Conservation (phyloP, 2,888 invertebrate species). For the Rhagium mordax region DNA sequence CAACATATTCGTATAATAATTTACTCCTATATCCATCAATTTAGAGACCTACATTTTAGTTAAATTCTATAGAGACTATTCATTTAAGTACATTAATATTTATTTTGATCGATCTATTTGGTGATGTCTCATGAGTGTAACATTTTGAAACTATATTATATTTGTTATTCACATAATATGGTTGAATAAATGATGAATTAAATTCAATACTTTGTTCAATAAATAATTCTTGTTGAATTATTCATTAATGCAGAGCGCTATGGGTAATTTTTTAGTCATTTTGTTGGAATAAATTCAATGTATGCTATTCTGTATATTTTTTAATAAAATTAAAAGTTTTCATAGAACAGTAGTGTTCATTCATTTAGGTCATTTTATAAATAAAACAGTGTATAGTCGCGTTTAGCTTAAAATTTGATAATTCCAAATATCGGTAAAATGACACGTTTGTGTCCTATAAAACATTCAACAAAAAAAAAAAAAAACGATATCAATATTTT, state of each 20-base stretch:
- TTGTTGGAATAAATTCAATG: neutral
- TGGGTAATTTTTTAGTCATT: neutral
- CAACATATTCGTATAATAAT: too few relatives aligned
- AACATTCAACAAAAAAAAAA: too few relatives aligned
- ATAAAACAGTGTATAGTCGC: too few relatives aligned
- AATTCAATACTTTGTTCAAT: constrained; percentile 1
- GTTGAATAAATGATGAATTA: neutral
- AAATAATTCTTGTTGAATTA: neutral
- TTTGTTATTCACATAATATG: neutral
- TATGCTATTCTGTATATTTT: neutral
- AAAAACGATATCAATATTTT: too few relatives aligned
- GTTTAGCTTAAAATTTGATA: too few relatives aligned
- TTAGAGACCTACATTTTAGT: neutral
- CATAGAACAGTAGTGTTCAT: too few relatives aligned
- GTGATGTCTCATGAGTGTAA: neutral
- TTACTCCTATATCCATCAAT: too few relatives aligned
- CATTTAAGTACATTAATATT: neutral
- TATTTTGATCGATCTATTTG: neutral
- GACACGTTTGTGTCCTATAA: too few relatives aligned
- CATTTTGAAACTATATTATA: neutral
- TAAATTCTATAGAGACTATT: neutral
- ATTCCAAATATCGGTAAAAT: too few relatives aligned
- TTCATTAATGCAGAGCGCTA: neutral
- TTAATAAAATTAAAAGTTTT: neutral
- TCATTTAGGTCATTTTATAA: too few relatives aligned